Evolutionary conservation across 2,797 vertebrate genomes (phyloP), one percentile per base, ranked within the genome.

Genomic region (Nyctalus aviator): DNA sequence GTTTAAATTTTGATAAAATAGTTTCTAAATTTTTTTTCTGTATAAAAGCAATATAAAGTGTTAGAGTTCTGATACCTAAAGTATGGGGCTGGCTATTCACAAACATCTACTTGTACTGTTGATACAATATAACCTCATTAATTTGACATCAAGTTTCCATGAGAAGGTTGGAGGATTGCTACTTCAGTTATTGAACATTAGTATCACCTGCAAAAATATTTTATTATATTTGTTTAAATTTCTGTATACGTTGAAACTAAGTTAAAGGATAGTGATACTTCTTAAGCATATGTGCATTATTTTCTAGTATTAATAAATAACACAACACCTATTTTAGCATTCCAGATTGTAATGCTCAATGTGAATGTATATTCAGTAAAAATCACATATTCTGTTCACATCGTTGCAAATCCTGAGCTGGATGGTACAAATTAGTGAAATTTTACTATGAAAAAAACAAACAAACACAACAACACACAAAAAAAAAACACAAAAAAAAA

Each of bases 341-440:
- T 72, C 32, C 86, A 59, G 46, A 68, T 69, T 90, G 50, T 84
- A 27, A 30, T 9, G 7, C 68, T 78, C 44, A 62, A 2, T 66
- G 18, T 27, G 15, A 93, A 71, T 0, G 3, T 14, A 3, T 53
- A 72, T 3, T 94, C 20, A 87, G 46, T 68, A 75, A 91, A 83
- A 90, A 68, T 84, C 64, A 81, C 68, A 66, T 77, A 44, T 18
- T 37, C 1, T 27, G 9, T 84, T 83, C 17, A 69, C 18, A 59
- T 44, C 15, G 37, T 18, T 72, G 72, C n/a, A 69, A 68, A 81
- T 94, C 79, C 59, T 81, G 66, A 81, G 30, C 85, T 89, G 41
- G 10, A 27, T 48, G 23, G 25, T 83, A 78, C 87, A 92, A 93
- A 91, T 86, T 93, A 93, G 76, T 86, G 81, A 94, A 81, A n/a